Evolutionary conservation across 2,888 invertebrate genomes (phyloP).

Genomic region (Cheilosia pagana): DNA sequence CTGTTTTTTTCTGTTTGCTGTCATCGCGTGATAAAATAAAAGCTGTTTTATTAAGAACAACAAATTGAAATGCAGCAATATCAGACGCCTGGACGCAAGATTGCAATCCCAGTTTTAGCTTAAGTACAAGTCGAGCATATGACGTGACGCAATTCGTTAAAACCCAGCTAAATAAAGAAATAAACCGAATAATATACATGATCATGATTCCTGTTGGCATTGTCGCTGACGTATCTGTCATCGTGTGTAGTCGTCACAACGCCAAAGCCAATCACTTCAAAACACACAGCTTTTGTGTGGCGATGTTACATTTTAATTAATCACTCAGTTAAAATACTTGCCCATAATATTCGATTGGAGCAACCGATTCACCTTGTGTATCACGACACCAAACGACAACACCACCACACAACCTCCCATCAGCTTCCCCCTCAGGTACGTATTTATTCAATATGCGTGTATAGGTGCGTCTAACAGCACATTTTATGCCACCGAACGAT

Average conservation of each 20-base stretch:
- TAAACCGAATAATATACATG: neutral
- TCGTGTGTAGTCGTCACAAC: conserved; percentile 20
- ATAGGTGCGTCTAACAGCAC: conserved; percentile 56
- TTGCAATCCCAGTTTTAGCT: neutral
- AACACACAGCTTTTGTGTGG: conserved; percentile 16
- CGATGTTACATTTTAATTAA: conserved; percentile 59
- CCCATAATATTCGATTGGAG: conserved; percentile 58
- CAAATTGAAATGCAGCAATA: too few species aligned
- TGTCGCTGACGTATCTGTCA: conserved; percentile 28
- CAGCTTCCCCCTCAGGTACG: neutral
- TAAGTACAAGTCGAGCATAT: neutral
- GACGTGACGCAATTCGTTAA: conserved; percentile 29
- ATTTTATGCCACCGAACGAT: conserved; percentile 26
- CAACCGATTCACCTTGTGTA: conserved; percentile 73
- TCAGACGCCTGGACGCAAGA: too few species aligned
- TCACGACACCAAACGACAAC: conserved; percentile 3
- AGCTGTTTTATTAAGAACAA: too few species aligned
- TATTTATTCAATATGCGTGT: conserved; percentile 20
- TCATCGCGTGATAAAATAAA: too few species aligned
- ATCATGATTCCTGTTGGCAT: conserved; percentile 53
- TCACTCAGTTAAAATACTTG: conserved; percentile 56
- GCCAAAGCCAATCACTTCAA: conserved; percentile 44
- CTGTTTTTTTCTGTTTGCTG: too few species aligned
- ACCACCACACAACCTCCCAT: conserved; percentile 4
- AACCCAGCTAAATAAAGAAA: neutral